Evolutionary conservation across 1,140 invertebrate species (phyloP).

Genomic region (Nephotettix cincticeps): DNA sequence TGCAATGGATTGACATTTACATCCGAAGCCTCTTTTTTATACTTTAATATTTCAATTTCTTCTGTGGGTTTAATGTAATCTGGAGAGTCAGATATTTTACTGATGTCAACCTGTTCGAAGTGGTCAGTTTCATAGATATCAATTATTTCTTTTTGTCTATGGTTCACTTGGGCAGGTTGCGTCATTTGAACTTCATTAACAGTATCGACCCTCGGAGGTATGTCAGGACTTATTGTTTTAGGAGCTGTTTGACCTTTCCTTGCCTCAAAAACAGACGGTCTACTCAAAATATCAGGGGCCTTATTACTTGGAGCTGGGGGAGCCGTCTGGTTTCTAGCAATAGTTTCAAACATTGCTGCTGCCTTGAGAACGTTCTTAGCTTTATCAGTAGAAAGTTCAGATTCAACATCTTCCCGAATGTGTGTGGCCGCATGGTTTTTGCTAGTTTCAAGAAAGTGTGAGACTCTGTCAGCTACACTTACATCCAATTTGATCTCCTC

Average conservation of each 20-base stretch:
- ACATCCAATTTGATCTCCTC: conserved; percentile 45
- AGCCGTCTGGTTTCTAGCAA: conserved; percentile 47
- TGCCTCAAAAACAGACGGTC: conserved; percentile 50
- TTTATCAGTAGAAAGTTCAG: conserved; percentile 43
- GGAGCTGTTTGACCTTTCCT: conserved; percentile 31
- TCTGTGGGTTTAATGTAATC: too few relatives aligned
- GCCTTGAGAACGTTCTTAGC: conserved; percentile 62
- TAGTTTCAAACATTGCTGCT: conserved; percentile 64
- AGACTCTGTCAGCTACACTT: conserved; percentile 56
- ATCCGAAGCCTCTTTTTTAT: not conserved
- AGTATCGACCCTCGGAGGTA: conserved; percentile 7
- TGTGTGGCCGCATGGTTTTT: conserved; percentile 54
- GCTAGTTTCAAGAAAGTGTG: conserved; percentile 53
- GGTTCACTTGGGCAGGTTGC: not conserved
- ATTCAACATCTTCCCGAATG: conserved; percentile 18
- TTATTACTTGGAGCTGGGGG: conserved; percentile 39
- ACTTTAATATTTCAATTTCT: not conserved
- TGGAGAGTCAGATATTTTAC: too few relatives aligned
- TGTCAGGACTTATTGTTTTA: conserved; percentile 27
- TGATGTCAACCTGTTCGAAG: too few relatives aligned
- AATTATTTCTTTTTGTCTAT: not conserved
- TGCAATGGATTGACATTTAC: not conserved
- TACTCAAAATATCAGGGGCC: conserved; percentile 51
- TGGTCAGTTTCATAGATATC: not conserved
- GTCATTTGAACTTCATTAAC: not conserved